Percentiles rank a stretch among this genome's conserved stretches.
phyloP scores from a whole-genome alignment of 1,140 invertebrate species.

The Atopsyche davidsoni region DNA sequence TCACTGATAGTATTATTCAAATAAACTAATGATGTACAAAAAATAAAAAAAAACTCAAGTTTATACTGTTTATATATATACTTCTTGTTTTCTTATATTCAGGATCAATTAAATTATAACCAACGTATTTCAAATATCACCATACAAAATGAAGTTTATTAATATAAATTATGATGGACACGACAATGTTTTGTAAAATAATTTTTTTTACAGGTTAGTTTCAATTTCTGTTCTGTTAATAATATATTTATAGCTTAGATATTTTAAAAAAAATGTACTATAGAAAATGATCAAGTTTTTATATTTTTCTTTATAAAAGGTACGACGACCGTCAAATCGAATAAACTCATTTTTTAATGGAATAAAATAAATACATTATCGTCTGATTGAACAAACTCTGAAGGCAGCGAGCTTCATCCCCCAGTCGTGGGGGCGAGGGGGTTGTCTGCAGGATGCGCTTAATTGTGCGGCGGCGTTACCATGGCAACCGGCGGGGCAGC shows the following conservation, averaged over 20 bases:
- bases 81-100: neutral
- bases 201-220: too few relatives aligned
- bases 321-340: neutral
- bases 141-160: too few relatives aligned
- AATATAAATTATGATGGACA: too few relatives aligned
- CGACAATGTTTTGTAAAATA: too few relatives aligned
- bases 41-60: neutral
- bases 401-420: neutral
- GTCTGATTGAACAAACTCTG: too few relatives aligned
- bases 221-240: too few relatives aligned
- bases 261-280: too few relatives aligned
- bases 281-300: too few relatives aligned
- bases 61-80: neutral
- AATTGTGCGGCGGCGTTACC: slow-evolving; percentile 26
- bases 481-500: slow-evolving; percentile 22
- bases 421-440: neutral
- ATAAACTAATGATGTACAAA: neutral
- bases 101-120: neutral
- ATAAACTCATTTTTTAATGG: neutral
- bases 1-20: too few relatives aligned
- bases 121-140: too few relatives aligned
- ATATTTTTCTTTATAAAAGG: neutral
- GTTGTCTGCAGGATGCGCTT: slow-evolving; percentile 25
- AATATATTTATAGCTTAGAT: too few relatives aligned
- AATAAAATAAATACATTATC: too few relatives aligned